Evolutionary conservation across 2,797 vertebrate species (phyloP).

Genomic region (Tenualosa thibaudeaui): DNA sequence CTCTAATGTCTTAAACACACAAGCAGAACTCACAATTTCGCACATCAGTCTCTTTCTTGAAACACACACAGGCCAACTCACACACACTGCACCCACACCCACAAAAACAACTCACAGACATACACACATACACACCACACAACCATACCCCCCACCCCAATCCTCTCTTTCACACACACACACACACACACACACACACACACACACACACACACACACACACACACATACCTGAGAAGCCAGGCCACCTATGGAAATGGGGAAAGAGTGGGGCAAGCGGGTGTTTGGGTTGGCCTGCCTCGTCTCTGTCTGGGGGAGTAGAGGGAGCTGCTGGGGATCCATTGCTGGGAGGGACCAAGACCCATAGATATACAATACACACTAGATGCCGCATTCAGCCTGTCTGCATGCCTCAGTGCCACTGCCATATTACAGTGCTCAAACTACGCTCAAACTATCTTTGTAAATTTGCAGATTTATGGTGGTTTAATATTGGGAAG

Average conservation of each 20-base stretch:
- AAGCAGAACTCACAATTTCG: background rate
- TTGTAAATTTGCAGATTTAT: no score
- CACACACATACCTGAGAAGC: conserved; percentile 39
- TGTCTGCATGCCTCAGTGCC: no score
- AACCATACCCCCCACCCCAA: background rate
- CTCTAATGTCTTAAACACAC: background rate
- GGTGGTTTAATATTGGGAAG: no score
- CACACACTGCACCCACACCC: conserved; percentile 3
- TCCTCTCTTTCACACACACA: background rate
- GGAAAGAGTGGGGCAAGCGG: conserved; percentile 11
- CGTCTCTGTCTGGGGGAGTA: conserved; percentile 27
- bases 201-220: background rate
- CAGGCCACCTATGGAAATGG: conserved; percentile 51
- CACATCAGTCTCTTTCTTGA: background rate
- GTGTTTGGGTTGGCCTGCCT: conserved; percentile 52
- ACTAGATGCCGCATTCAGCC: no score
- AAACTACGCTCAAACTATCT: no score
- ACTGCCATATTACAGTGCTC: no score
- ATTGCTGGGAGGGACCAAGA: background rate
- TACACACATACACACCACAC: background rate
- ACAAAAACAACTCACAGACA: background rate
- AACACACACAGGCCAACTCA: background rate
- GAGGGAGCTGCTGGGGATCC: conserved; percentile 31
- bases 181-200: background rate
- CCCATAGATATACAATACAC: background rate